Base-by-base conservation (phyloP, 2,888 invertebrate genomes). In the Cryptocephalus moraei region DNA sequence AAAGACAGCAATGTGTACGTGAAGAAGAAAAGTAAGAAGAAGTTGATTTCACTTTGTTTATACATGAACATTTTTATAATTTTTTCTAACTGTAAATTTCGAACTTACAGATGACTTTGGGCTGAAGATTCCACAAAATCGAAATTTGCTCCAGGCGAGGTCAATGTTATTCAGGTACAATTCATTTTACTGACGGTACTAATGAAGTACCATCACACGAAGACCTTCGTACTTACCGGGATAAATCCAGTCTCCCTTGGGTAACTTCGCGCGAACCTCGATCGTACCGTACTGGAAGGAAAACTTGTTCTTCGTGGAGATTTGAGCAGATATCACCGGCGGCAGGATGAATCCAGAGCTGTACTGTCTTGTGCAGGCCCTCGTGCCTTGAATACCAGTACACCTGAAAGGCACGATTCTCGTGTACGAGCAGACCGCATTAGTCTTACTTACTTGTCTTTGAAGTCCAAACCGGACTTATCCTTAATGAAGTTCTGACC, bases 171-270 rank as follows among this genome's bases (percentile, higher is more conserved):
- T n/a, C n/a, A n/a, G n/a, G n/a, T n/a, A n/a, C n/a, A n/a, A n/a
- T n/a, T n/a, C n/a, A n/a, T n/a, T n/a, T n/a, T n/a, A n/a, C n/a
- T n/a, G n/a, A n/a, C n/a, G n/a, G n/a, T n/a, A n/a, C n/a, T n/a
- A n/a, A n/a, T n/a, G n/a, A n/a, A n/a, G n/a, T n/a, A n/a, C n/a
- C n/a, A n/a, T n/a, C n/a, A n/a, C n/a, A n/a, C n/a, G n/a, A n/a
- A n/a, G n/a, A n/a, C n/a, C n/a, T n/a, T n/a, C n/a, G n/a, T n/a
- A 43, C 45, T 72, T 71, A 87, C 88, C 74, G 44, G 89, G 87
- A 60, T 84, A 76, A 12, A 88, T 70, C 89, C 88, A 88, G 62
- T 87, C 84, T 0, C 88, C 88, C 52, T 74, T 74, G 0, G 88
- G 86, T 14, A 89, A 61, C 65, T 82, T 84, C 0, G 87, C 88